Percentiles rank a stretch among this genome's conserved stretches.
Conservation (phyloP, 1,140 invertebrate species). For the Cyphomyrmex costatus region DNA sequence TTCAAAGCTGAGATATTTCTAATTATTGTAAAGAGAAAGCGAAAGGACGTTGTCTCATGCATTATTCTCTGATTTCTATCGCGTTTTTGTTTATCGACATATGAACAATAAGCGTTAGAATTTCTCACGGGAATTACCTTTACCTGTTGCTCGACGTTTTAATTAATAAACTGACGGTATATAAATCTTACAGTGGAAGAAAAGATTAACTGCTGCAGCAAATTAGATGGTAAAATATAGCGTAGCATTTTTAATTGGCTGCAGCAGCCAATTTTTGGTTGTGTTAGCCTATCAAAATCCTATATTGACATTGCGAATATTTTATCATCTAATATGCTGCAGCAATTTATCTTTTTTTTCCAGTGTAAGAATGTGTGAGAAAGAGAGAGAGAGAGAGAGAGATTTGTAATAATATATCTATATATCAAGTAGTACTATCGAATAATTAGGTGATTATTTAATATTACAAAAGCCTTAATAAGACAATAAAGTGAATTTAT, state of each 20-base stretch:
- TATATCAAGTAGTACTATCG: background rate
- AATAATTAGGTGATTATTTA: slow-evolving; percentile 13
- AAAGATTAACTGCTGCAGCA: no score
- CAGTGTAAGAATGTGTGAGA: no score
- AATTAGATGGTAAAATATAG: no score
- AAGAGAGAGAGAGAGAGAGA: background rate
- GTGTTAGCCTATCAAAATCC: no score
- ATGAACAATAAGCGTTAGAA: background rate
- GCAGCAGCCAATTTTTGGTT: no score
- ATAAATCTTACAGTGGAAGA: no score
- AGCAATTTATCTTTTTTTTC: no score
- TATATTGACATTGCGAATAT: no score
- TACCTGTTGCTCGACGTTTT: background rate
- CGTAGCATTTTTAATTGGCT: no score
- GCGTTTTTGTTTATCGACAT: background rate
- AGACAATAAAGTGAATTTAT: background rate
- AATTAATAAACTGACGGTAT: background rate
- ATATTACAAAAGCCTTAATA: background rate
- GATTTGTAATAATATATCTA: background rate
- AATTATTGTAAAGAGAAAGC: background rate
- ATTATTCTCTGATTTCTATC: background rate
- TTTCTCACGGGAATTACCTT: background rate
- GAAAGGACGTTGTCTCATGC: background rate
- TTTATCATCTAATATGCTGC: no score
- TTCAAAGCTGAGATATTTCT: background rate